Evolutionary conservation across 1,140 invertebrate species (phyloP).

Genomic region (Cydia fagiglandana): DNA sequence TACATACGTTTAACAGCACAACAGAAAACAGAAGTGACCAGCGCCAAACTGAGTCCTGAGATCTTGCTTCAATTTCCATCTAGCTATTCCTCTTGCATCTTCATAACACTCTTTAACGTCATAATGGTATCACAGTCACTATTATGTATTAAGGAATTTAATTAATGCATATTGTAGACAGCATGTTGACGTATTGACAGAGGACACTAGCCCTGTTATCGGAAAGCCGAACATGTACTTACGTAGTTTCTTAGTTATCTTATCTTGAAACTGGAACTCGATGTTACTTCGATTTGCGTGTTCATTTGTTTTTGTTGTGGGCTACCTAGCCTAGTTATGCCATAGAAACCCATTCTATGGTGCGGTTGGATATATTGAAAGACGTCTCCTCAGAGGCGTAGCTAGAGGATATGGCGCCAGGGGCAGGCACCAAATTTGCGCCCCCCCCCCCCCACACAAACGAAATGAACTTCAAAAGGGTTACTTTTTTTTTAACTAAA

Average conservation of each 20-base stretch:
- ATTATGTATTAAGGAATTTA: slow-evolving; percentile 10
- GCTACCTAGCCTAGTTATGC: too few relatives aligned
- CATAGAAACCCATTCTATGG: too few relatives aligned
- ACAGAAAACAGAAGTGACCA: slow-evolving; percentile 68
- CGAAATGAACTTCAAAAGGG: too few relatives aligned
- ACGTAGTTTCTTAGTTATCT: slow-evolving; percentile 70
- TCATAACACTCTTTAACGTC: slow-evolving; percentile 24
- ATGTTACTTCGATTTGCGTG: slow-evolving; percentile 35
- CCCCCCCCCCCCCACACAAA: too few relatives aligned
- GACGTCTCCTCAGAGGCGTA: too few relatives aligned
- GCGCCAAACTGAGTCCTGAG: slow-evolving; percentile 56
- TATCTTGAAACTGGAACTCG: slow-evolving; percentile 56
- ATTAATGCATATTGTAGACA: slow-evolving; percentile 41
- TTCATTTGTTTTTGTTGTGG: not conserved
- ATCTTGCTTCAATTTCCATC: slow-evolving; percentile 63
- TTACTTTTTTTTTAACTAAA: too few relatives aligned
- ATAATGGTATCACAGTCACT: slow-evolving; percentile 10
- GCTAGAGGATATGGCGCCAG: too few relatives aligned
- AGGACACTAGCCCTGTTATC: slow-evolving; percentile 63
- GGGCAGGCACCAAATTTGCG: too few relatives aligned
- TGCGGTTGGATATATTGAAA: too few relatives aligned
- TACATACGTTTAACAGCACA: slow-evolving; percentile 67
- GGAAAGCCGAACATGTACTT: slow-evolving; percentile 52
- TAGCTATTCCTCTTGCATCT: slow-evolving; percentile 48
- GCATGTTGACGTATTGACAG: slow-evolving; percentile 70